These are phyloP conservation scores for Tonatia bakeri DNA, from an alignment of 2,113 vertebrate genomes.

Conservation along the genomic window DNA sequence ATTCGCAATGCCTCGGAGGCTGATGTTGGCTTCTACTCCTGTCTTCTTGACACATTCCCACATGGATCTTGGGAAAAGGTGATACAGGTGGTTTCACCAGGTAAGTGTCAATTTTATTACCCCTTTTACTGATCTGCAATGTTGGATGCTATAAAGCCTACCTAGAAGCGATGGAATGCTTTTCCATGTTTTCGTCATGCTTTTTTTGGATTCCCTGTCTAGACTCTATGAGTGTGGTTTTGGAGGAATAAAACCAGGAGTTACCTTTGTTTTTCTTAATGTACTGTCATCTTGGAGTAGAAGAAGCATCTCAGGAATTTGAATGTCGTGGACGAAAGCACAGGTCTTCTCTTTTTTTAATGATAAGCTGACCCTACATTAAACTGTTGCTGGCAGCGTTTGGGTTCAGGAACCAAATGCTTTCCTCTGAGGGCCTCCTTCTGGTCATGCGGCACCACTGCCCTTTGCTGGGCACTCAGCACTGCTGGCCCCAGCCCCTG, in stretches of 20 bases:
- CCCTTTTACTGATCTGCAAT: not conserved
- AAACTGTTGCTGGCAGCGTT: not conserved
- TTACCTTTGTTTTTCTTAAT: not conserved
- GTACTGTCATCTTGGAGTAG: not conserved
- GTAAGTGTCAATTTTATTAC: constrained; percentile 68
- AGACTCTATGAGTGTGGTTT: not conserved
- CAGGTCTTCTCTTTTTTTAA: not conserved
- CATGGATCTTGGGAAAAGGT: constrained; percentile 80
- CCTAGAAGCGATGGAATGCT: not conserved
- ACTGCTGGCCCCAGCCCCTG: not conserved
- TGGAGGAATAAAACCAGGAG: not conserved
- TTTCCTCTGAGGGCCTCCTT: not conserved
- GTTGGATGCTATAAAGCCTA: not conserved
- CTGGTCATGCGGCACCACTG: fast-evolving
- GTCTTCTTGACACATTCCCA: constrained; percentile 82
- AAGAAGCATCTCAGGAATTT: not conserved
- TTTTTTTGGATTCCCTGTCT: not conserved
- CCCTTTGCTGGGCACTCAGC: not conserved
- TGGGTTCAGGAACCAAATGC: no score
- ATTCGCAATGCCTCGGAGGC: constrained; percentile 81
- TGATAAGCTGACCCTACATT: not conserved
- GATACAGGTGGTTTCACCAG: constrained; percentile 77
- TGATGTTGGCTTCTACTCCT: constrained; percentile 83
- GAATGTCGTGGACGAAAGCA: not conserved
- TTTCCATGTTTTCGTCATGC: not conserved